These are phyloP conservation scores for Corticium candelabrum DNA, from an alignment of 37 sponge, comb jelly and placozoan genomes.

Conservation along the genomic window DNA sequence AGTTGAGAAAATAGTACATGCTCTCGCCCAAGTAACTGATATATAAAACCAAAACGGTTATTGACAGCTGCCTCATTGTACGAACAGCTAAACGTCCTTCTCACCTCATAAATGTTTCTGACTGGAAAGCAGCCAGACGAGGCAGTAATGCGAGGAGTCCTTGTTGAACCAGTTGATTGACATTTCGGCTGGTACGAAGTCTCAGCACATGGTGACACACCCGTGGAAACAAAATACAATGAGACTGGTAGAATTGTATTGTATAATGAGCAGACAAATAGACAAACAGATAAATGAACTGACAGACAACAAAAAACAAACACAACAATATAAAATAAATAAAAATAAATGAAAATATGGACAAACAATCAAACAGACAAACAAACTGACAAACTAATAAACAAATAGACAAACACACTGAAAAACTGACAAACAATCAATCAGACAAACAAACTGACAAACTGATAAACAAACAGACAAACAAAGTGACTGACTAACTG, in stretches of 20 bases:
- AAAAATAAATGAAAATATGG: neutral
- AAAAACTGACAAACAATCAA: too few species aligned
- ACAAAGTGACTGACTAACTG: too few species aligned
- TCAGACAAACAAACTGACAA: too few species aligned
- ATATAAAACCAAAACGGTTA: neutral
- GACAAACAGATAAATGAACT: neutral
- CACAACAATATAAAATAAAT: neutral
- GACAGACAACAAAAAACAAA: neutral
- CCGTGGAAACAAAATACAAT: neutral
- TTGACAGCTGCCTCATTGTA: too few species aligned
- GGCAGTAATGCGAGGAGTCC: conserved; percentile 53
- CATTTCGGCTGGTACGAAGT: conserved; percentile 41
- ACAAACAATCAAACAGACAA: neutral
- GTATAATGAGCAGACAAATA: neutral
- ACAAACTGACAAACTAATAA: too few species aligned
- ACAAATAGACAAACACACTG: too few species aligned
- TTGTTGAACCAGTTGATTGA: conserved; percentile 69
- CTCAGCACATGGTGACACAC: conserved; percentile 42
- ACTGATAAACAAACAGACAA: too few species aligned
- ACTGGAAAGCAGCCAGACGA: conserved; percentile 70
- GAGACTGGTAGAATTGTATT: neutral
- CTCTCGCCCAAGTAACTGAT: conserved; percentile 51
- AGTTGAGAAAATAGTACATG: conserved; percentile 47
- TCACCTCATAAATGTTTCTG: conserved; percentile 34
- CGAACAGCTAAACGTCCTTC: too few species aligned